These are phyloP conservation scores for Dryas iulia DNA, from an alignment of 1,140 invertebrate species.

Conservation along the genomic window DNA sequence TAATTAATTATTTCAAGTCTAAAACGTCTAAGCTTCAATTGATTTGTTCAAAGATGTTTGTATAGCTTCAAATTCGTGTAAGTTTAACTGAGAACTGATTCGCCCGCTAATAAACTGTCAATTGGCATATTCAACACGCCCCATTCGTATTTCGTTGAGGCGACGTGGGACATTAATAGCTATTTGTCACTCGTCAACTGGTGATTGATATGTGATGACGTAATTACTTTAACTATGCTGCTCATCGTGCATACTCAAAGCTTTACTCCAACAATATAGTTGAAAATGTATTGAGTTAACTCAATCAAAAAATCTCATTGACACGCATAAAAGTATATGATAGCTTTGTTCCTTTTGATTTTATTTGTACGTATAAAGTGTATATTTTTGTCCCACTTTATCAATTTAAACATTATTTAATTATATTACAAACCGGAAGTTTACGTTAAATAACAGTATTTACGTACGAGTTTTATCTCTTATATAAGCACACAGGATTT, in stretches of 20 bases:
- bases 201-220: slow-evolving; percentile 60
- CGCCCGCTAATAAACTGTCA: slow-evolving; percentile 43
- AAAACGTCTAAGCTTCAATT: background rate
- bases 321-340: background rate
- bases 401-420: background rate
- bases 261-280: background rate
- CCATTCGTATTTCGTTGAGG: slow-evolving; percentile 47
- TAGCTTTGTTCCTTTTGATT: background rate
- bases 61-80: slow-evolving; percentile 35
- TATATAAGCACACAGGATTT: background rate
- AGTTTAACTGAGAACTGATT: slow-evolving; percentile 58
- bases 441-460: background rate
- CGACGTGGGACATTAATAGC: slow-evolving; percentile 58
- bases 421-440: background rate
- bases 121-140: slow-evolving; percentile 40
- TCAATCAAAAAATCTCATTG: background rate
- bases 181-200: slow-evolving; percentile 67
- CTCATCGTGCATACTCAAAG: background rate
- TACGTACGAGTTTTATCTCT: background rate
- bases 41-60: background rate
- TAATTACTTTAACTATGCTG: slow-evolving; percentile 50
- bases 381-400: too few species aligned
- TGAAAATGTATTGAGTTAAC: background rate
- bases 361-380: too few species aligned
- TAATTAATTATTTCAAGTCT: background rate